Conservation (phyloP, 1,140 invertebrate genomes). For the Drosophila eugracilis region DNA sequence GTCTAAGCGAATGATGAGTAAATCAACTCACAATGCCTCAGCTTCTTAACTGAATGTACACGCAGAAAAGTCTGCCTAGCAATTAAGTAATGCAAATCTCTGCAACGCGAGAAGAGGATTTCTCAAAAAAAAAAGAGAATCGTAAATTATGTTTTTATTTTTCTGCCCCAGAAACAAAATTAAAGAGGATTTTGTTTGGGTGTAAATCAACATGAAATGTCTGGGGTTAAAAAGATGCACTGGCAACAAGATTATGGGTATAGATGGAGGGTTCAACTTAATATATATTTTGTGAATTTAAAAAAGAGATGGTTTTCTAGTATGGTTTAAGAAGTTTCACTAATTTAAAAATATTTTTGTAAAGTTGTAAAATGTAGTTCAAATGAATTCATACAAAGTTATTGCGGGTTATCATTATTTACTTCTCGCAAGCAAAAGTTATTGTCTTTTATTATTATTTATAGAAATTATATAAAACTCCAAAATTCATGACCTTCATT, state of each 20-base stretch:
- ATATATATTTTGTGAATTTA: too few relatives aligned
- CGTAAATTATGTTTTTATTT: conserved; percentile 4
- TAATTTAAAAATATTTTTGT: too few relatives aligned
- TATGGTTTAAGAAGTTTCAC: too few relatives aligned
- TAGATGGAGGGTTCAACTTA: too few relatives aligned
- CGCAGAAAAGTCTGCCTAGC: conserved; percentile 4
- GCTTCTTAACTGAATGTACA: conserved; percentile 23
- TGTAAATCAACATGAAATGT: conserved; percentile 36
- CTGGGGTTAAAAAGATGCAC: conserved; percentile 28
- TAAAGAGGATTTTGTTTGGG: neutral
- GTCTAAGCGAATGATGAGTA: conserved; percentile 40
- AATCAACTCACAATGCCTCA: conserved; percentile 26
- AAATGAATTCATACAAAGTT: too few relatives aligned
- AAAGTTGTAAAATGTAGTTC: too few relatives aligned
- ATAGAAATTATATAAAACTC: too few relatives aligned
- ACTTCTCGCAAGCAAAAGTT: too few relatives aligned
- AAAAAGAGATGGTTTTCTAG: too few relatives aligned
- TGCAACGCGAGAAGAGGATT: neutral
- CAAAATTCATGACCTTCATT: too few relatives aligned
- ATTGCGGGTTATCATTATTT: too few relatives aligned
- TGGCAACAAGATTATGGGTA: neutral
- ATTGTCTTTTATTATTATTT: too few relatives aligned
- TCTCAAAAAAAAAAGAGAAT: neutral
- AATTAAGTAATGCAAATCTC: neutral
- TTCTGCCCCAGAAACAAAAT: neutral